Evolutionary conservation across 2,888 invertebrate species (phyloP).

Genomic region (Carpatolechia fugitivella): DNA sequence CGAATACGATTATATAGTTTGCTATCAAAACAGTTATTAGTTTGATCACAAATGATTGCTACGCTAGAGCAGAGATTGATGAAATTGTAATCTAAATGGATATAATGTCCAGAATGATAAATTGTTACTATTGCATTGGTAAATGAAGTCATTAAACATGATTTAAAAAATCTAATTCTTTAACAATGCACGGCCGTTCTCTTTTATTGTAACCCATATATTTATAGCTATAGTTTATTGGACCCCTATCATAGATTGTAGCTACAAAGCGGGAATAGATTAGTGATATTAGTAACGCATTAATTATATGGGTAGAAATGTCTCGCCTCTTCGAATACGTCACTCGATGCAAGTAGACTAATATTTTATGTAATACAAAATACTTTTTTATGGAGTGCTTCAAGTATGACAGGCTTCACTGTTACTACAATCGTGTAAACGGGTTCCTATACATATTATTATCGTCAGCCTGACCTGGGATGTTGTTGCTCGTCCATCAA

Average conservation of each 20-base stretch:
- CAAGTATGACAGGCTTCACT: slow-evolving; percentile 7
- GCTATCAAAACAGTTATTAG: neutral
- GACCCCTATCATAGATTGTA: slow-evolving; percentile 27
- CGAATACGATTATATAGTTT: neutral
- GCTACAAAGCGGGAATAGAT: slow-evolving; percentile 22
- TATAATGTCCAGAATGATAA: neutral
- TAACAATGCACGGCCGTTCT: slow-evolving; percentile 8
- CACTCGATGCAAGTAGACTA: neutral
- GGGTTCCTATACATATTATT: slow-evolving; percentile 40
- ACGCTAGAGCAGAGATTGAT: no score
- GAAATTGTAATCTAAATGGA: neutral
- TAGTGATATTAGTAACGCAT: slow-evolving; percentile 18
- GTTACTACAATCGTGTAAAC: neutral
- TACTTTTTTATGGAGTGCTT: neutral
- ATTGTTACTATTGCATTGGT: neutral
- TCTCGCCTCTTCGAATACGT: neutral
- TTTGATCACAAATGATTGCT: neutral
- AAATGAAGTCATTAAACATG: slow-evolving; percentile 19
- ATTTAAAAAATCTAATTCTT: slow-evolving; percentile 13
- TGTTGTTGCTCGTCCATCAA: slow-evolving; percentile 49
- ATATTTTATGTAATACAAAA: no score
- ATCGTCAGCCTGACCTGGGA: slow-evolving; percentile 43
- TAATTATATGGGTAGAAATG: slow-evolving; percentile 10
- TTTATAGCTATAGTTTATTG: slow-evolving; percentile 26
- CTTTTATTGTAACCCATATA: slow-evolving; percentile 11